phyloP scores from a whole-genome alignment of 2,797 vertebrate genomes.

The Cichlasoma orientale region DNA sequence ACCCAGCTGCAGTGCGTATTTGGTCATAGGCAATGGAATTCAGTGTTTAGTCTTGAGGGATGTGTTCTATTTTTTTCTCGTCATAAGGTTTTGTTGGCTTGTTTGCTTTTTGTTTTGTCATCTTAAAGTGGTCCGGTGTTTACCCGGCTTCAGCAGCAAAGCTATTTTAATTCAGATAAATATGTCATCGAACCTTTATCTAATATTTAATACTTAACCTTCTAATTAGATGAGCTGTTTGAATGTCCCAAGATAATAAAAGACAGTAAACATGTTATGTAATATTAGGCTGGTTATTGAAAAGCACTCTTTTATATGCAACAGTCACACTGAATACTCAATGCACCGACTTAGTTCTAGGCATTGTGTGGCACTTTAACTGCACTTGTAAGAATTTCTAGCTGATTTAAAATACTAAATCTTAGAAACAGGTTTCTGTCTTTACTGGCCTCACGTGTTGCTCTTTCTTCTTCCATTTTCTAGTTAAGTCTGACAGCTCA shows the following conservation, averaged over 20 bases:
- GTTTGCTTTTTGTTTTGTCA: neutral
- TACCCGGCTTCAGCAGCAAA: neutral
- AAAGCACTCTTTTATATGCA: neutral
- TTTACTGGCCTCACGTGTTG: too few species aligned
- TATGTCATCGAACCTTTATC: neutral
- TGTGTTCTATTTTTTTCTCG: neutral
- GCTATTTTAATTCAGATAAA: neutral
- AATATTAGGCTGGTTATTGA: neutral
- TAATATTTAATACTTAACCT: neutral
- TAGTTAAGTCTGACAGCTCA: neutral
- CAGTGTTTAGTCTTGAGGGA: conserved; percentile 47
- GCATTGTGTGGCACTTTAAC: neutral
- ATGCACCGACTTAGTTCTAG: neutral
- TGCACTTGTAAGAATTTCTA: neutral
- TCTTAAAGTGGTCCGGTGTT: neutral
- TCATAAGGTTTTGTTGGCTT: neutral
- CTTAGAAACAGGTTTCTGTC: neutral
- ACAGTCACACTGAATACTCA: neutral
- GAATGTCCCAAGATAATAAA: neutral
- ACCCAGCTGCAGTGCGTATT: conserved; percentile 54
- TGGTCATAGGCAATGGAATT: conserved; percentile 53
- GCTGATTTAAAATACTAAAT: neutral
- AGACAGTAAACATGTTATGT: neutral
- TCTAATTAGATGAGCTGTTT: neutral
- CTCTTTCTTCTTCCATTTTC: neutral